These are phyloP conservation scores for Yoshiicerus persimilis DNA, from an alignment of 1,140 invertebrate species.

Conservation along the genomic window DNA sequence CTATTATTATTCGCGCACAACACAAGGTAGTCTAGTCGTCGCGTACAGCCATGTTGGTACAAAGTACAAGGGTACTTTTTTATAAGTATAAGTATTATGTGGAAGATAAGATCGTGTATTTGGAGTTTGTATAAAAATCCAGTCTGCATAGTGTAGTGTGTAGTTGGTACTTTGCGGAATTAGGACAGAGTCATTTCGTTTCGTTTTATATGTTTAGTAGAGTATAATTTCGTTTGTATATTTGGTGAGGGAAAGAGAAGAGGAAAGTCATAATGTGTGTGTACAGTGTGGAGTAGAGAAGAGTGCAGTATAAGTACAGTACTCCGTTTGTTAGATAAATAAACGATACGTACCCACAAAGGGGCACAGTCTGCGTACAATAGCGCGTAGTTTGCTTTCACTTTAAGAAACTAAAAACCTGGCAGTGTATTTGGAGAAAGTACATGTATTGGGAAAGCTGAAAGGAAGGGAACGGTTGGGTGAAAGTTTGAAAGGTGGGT, in stretches of 20 bases:
- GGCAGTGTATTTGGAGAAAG: background rate
- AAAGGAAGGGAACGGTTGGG: background rate
- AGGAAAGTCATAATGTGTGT: background rate
- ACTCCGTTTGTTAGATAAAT: background rate
- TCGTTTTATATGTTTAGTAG: background rate
- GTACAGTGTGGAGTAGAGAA: background rate
- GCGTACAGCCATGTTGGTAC: too few species aligned
- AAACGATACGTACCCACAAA: background rate
- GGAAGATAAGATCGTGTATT: too few species aligned
- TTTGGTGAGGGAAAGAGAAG: background rate
- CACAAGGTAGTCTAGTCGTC: too few species aligned
- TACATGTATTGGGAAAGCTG: background rate
- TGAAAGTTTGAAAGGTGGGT: conserved; percentile 31
- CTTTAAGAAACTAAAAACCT: conserved; percentile 14
- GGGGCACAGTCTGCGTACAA: background rate
- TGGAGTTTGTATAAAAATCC: too few species aligned
- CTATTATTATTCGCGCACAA: too few species aligned
- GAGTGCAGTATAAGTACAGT: background rate
- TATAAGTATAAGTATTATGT: too few species aligned
- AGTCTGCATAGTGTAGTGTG: background rate
- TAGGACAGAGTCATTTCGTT: background rate
- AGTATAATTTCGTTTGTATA: background rate
- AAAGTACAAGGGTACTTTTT: too few species aligned
- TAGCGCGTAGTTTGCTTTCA: background rate
- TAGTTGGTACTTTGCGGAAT: background rate